Percentiles rank a stretch among this genome's conserved stretches.
phyloP scores from a whole-genome alignment of 92 coral and sea anemone genomes.

The Epizoanthus illoricatus region DNA sequence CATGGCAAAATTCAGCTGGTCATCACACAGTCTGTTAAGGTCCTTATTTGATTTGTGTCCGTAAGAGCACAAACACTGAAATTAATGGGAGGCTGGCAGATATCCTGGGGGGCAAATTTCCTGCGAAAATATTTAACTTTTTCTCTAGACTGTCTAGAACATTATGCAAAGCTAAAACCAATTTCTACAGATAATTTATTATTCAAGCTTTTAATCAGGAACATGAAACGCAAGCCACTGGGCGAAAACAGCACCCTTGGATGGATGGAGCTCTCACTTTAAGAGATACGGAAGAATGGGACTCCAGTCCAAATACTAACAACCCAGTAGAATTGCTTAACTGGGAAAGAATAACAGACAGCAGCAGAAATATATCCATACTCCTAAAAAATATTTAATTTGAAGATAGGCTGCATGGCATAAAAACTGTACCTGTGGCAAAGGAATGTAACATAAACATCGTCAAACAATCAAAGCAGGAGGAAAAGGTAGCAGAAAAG shows the following conservation, averaged over 20 bases:
- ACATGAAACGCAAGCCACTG: slow-evolving; percentile 32
- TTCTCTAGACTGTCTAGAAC: no score
- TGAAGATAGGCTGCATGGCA: slow-evolving; percentile 51
- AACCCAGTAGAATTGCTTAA: slow-evolving; percentile 58
- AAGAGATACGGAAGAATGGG: slow-evolving; percentile 53
- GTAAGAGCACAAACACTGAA: no score
- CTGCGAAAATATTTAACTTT: no score
- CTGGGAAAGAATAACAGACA: slow-evolving; percentile 46
- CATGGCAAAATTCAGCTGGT: no score
- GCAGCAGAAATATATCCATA: slow-evolving; percentile 43
- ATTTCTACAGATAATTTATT: no score
- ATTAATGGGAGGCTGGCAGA: no score
- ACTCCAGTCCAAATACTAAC: slow-evolving; percentile 43
- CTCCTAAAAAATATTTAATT: slow-evolving; percentile 55
- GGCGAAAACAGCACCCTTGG: background rate
- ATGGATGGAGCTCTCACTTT: slow-evolving; percentile 31
- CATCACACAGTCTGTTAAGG: no score
- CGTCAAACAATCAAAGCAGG: background rate
- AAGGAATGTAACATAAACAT: slow-evolving; percentile 35
- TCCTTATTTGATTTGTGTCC: no score
- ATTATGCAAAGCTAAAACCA: no score
- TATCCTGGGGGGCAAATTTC: no score
- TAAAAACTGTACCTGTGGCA: slow-evolving; percentile 30
- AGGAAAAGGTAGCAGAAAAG: background rate
- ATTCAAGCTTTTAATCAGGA: no score